phyloP scores from a whole-genome alignment of 2,888 invertebrate species.

The Fragum fragum region DNA sequence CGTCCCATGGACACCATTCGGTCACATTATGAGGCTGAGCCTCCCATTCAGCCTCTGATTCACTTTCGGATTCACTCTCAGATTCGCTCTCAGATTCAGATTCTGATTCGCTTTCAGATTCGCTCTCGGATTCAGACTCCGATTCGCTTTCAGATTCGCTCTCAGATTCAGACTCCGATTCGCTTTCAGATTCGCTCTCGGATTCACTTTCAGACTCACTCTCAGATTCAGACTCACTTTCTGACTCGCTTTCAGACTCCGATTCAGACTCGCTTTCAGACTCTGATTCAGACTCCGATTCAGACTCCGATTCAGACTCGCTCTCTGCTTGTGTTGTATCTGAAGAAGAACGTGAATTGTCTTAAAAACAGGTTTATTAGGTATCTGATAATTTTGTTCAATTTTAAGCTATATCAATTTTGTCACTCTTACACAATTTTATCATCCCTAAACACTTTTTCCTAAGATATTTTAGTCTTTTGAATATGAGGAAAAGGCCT shows the following conservation, averaged over 20 bases:
- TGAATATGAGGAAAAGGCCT: too few species aligned
- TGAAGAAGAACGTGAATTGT: not conserved
- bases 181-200: constrained; percentile 29
- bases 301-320: not conserved
- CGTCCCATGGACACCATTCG: constrained; percentile 12
- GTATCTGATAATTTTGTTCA: too few species aligned
- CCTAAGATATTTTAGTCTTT: too few species aligned
- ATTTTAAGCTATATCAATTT: too few species aligned
- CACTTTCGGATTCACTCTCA: not conserved
- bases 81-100: constrained; percentile 10
- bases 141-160: constrained; percentile 63
- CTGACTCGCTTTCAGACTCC: not conserved
- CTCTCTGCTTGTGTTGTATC: constrained; percentile 6
- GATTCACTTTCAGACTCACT: not conserved
- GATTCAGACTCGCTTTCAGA: not conserved
- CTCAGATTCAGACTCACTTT: not conserved
- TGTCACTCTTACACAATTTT: too few species aligned
- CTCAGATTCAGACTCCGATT: constrained; percentile 27
- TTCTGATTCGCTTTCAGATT: constrained; percentile 63
- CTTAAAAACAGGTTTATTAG: too few species aligned
- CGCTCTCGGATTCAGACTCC: constrained; percentile 85
- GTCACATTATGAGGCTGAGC: not conserved
- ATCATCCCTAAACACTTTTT: too few species aligned
- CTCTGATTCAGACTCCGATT: not conserved
- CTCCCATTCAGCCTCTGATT: not conserved